Conservation (phyloP, 2,797 vertebrate genomes). For the Valencia hispanica region DNA sequence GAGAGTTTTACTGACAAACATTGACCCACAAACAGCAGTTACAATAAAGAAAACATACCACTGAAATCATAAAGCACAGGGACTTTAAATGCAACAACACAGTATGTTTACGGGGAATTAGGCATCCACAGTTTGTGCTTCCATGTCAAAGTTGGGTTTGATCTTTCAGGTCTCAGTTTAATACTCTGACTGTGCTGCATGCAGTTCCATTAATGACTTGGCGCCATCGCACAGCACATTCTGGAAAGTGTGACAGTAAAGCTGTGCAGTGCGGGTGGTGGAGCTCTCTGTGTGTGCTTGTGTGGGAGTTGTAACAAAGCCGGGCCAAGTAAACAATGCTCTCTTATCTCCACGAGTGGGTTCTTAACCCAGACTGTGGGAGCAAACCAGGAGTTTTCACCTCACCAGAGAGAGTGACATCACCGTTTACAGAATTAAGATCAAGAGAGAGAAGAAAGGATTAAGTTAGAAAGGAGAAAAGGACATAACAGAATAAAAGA, state of each 20-base stretch:
- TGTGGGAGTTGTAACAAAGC: conserved; percentile 64
- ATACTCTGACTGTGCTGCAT: neutral
- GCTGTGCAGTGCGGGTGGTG: conserved; percentile 28
- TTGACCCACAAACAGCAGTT: neutral
- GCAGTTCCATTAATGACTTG: conserved; percentile 30
- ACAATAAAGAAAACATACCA: neutral
- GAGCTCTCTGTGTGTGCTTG: conserved; percentile 52
- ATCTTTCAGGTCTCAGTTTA: conserved; percentile 4
- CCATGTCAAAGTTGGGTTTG: conserved; percentile 2
- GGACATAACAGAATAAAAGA: conserved; percentile 6
- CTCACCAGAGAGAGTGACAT: conserved; percentile 53
- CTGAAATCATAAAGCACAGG: neutral
- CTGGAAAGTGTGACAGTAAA: conserved; percentile 49
- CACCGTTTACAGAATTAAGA: conserved; percentile 9
- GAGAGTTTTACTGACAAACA: neutral
- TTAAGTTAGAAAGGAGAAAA: neutral
- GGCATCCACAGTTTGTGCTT: neutral
- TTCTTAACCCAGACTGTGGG: conserved; percentile 61
- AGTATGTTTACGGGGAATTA: neutral
- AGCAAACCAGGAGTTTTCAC: conserved; percentile 57
- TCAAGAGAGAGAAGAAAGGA: conserved; percentile 9
- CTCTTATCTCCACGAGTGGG: conserved; percentile 64
- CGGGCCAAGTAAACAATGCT: conserved; percentile 68
- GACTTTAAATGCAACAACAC: neutral
- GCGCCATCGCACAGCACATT: conserved; percentile 33